Evolutionary conservation across 2,113 vertebrate species (phyloP).

Genomic region (Burhinus oedicnemus): DNA sequence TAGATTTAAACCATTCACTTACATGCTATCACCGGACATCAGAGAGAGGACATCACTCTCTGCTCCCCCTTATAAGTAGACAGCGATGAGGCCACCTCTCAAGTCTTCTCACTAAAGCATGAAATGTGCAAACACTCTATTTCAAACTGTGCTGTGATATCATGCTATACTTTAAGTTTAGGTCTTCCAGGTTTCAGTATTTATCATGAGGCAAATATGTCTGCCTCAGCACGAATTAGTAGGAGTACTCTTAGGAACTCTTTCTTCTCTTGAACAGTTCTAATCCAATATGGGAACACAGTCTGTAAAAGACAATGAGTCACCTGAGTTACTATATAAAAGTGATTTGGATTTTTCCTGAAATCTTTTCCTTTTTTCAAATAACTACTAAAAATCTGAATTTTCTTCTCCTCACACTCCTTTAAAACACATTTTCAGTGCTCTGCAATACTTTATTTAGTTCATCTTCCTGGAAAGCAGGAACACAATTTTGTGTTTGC

Average conservation of each 20-base stretch:
- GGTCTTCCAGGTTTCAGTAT: neutral
- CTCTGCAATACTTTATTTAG: neutral
- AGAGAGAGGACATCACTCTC: neutral
- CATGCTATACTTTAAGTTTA: neutral
- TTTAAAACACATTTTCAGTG: neutral
- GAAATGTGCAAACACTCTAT: neutral
- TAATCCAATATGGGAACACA: neutral
- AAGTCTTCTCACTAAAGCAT: neutral
- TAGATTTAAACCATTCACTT: neutral
- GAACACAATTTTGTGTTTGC: neutral
- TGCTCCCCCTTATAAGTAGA: rapidly evolving
- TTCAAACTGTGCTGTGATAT: neutral
- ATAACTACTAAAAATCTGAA: neutral
- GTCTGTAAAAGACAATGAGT: neutral
- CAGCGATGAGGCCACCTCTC: no score
- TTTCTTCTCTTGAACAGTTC: neutral
- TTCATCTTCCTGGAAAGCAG: neutral
- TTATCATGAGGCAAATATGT: neutral
- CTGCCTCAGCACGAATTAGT: neutral
- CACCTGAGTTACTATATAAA: neutral
- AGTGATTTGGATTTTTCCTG: neutral
- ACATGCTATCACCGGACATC: rapidly evolving
- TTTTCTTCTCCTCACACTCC: neutral
- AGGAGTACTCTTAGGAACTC: neutral
- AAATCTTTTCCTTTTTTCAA: neutral